These are phyloP conservation scores for Polydesmus complanatus DNA, from an alignment of 2,888 invertebrate species.

Conservation along the genomic window DNA sequence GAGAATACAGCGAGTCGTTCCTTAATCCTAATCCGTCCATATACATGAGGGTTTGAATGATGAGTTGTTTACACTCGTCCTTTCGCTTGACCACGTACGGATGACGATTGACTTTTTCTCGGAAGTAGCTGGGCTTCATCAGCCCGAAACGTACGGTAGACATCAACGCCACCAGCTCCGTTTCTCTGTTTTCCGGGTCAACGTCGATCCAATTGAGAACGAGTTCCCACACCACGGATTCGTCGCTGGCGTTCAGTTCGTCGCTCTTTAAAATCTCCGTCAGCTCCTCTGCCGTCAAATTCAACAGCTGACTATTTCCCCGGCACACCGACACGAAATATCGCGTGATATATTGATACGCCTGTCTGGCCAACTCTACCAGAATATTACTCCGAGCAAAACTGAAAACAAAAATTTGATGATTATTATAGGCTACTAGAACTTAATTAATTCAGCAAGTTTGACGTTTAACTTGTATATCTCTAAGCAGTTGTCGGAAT, in stretches of 20 bases:
- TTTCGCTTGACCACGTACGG: slow-evolving; percentile 69
- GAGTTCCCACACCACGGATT: slow-evolving; percentile 74
- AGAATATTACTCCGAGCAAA: neutral
- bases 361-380: slow-evolving; percentile 33
- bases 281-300: neutral
- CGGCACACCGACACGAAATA: slow-evolving; percentile 44
- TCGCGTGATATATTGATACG: slow-evolving; percentile 55
- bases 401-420: neutral
- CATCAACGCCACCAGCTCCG: slow-evolving; percentile 53
- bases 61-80: slow-evolving; percentile 70
- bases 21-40: slow-evolving; percentile 68
- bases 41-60: slow-evolving; percentile 70
- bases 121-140: slow-evolving; percentile 74
- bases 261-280: slow-evolving; percentile 34
- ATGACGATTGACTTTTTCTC: slow-evolving; percentile 75
- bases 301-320: neutral
- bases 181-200: slow-evolving; percentile 54
- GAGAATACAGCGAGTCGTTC: slow-evolving; percentile 60
- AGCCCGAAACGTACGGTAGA: slow-evolving; percentile 43
- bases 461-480: slow-evolving; percentile 74
- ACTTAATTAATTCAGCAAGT: no score
- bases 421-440: no score
- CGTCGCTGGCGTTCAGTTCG: slow-evolving; percentile 71
- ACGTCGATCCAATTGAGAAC: slow-evolving; percentile 75
- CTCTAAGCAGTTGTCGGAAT: slow-evolving; percentile 65